A percentile compares a stretch with the other conserved stretches of the same genome.
Conservation (phyloP, 2,113 vertebrate species). For the Ploceus nigricollis region DNA sequence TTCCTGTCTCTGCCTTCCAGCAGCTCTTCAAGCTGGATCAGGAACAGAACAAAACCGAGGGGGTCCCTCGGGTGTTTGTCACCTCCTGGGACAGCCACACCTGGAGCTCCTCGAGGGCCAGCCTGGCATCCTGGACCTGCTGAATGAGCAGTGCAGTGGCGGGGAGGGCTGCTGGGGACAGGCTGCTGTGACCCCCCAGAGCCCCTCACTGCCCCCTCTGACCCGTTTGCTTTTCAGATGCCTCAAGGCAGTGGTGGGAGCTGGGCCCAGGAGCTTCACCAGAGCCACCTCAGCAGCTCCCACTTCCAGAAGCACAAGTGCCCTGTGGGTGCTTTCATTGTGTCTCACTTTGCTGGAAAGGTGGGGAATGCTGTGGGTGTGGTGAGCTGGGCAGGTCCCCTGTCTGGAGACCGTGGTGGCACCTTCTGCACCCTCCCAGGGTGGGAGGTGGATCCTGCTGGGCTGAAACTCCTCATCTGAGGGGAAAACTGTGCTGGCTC, state of each 20-base stretch:
- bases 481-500: neutral
- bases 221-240: slow-evolving; percentile 60
- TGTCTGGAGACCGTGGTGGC: neutral
- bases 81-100: slow-evolving; percentile 79
- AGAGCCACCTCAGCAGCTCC: slow-evolving; percentile 62
- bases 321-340: slow-evolving; percentile 68
- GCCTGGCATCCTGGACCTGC: slow-evolving; percentile 77
- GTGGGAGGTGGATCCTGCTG: neutral
- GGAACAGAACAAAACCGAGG: slow-evolving; percentile 23
- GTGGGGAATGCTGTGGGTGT: slow-evolving; percentile 17
- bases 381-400: neutral
- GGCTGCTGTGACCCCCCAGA: neutral
- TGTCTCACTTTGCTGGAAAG: slow-evolving; percentile 79
- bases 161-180: neutral
- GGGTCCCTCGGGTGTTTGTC: slow-evolving; percentile 77
- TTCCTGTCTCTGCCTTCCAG: neutral
- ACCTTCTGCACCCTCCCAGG: neutral
- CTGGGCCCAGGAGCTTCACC: slow-evolving; percentile 80
- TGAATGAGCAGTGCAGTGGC: slow-evolving; percentile 81
- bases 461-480: neutral
- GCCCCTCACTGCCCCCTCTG: neutral
- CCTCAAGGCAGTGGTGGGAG: slow-evolving; percentile 79
- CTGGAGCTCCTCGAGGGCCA: slow-evolving; percentile 75
- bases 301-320: slow-evolving; percentile 78
- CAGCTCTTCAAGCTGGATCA: slow-evolving; percentile 72